Evolutionary conservation across 2,113 vertebrate species (phyloP), one percentile per base, ranked within the genome.

Genomic region (Dolichallabes microphthalmus): DNA sequence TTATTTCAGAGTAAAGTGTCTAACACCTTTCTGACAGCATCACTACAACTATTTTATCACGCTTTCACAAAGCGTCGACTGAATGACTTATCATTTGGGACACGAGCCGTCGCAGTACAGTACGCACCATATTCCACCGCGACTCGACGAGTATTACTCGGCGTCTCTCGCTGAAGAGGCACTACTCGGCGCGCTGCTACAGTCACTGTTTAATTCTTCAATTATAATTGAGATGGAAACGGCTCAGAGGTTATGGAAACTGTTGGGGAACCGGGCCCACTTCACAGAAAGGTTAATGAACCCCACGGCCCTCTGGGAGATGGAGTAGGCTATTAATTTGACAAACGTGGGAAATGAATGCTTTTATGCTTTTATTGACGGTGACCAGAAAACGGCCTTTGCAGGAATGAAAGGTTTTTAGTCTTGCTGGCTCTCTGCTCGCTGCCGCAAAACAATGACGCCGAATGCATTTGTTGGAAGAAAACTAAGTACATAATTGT

Each of bases 341-440:
- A 95, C 94, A 93, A 95, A 95, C 94, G 94, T 95, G 95, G 94
- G 93, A 95, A 95, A 95, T 94, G 94, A 95, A 95, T 95, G 95
- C 95, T 95, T 95, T 95, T 95, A 95, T 95, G 95, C 95, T 95
- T 95, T 95, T 95, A 95, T 95, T 95, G 95, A 94, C 89, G 91
- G 94, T 95, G 95, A 95, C 95, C 94, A 94, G 92, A 82, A 92
- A 93, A 91, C 94, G 94, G 94, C 95, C 95, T 95, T 94, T 95
- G 93, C 91, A 92, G 93, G 92, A 94, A 95, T 95, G 94, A 95
- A 95, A 95, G 95, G 95, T 95, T 95, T 89, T 95, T 95, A 95
- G 94, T 94, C 94, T 95, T 95, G 90, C 92, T 90, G 94, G 93
- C 93, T 92, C 93, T 94, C 93, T 92, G 93, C 94, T 92, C 92